phyloP scores from a whole-genome alignment of 2,797 vertebrate species.

The Bothrops alternatus region DNA sequence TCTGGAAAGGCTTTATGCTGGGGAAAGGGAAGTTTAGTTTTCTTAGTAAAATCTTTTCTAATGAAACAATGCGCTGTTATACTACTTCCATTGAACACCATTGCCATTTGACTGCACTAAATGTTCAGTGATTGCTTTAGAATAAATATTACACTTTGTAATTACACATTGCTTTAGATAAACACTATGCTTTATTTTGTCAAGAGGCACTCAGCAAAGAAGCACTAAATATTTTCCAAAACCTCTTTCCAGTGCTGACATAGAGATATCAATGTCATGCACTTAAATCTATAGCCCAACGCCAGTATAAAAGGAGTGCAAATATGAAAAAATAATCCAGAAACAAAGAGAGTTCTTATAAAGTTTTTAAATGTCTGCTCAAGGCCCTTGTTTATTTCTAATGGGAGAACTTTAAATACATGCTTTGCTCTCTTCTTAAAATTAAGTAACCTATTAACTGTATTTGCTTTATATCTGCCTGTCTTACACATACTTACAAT shows the following conservation, averaged over 20 bases:
- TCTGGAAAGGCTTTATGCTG: too few relatives aligned
- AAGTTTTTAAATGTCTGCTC: slow-evolving; percentile 1
- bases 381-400: not conserved
- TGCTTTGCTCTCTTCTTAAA: not conserved
- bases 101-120: not conserved
- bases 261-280: slow-evolving; percentile 18
- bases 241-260: slow-evolving; percentile 30
- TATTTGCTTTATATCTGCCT: not conserved
- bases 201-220: slow-evolving; percentile 45
- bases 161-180: too few relatives aligned
- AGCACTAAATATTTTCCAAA: slow-evolving; percentile 24
- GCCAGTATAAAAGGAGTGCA: slow-evolving; percentile 17
- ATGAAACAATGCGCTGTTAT: not conserved
- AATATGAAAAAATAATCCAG: slow-evolving; percentile 17
- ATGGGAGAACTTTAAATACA: not conserved
- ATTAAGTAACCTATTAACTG: not conserved
- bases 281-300: not conserved
- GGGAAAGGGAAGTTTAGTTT: too few relatives aligned
- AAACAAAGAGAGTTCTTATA: slow-evolving; percentile 25
- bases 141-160: too few relatives aligned
- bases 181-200: slow-evolving; percentile 58
- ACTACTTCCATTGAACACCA: not conserved
- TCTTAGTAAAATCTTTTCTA: too few relatives aligned
- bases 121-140: not conserved
- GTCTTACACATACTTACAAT: slow-evolving; percentile 1